Conservation (phyloP, 2,888 invertebrate species). For the Pheosia tremula region DNA sequence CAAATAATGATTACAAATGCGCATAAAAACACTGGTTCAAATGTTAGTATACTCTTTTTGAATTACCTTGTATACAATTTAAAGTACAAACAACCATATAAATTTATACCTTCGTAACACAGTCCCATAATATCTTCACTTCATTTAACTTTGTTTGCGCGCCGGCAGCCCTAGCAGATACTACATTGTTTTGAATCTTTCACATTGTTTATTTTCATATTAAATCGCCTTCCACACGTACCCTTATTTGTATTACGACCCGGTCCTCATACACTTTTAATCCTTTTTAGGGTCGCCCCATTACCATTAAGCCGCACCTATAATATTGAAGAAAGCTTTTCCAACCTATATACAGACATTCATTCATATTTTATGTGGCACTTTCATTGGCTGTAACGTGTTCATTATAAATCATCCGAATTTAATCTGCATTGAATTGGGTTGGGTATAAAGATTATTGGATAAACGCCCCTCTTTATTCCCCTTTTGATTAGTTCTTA, state of each 20-base stretch:
- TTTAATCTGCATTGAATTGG: conserved; percentile 21
- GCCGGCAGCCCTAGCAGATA: conserved; percentile 12
- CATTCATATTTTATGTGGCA: conserved; percentile 44
- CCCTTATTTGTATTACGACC: conserved; percentile 39
- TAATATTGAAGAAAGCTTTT: conserved; percentile 41
- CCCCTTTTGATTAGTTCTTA: conserved; percentile 65
- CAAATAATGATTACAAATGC: too few relatives aligned
- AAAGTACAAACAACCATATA: too few relatives aligned
- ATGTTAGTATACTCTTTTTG: too few relatives aligned
- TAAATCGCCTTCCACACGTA: conserved; percentile 27
- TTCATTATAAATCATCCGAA: conserved; percentile 30
- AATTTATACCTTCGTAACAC: neutral
- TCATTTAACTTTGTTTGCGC: conserved; percentile 27
- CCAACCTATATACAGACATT: conserved; percentile 32
- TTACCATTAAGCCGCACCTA: conserved; percentile 47
- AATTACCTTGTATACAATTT: too few relatives aligned
- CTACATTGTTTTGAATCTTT: conserved; percentile 35
- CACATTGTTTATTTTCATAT: conserved; percentile 43
- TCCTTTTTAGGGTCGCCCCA: conserved; percentile 46
- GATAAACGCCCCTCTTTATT: conserved; percentile 48
- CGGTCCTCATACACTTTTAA: conserved; percentile 46
- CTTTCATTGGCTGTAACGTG: conserved; percentile 27
- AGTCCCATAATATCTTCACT: conserved; percentile 17
- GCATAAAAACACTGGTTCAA: too few relatives aligned
- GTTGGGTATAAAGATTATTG: neutral